A percentile compares a stretch with the other conserved stretches of the same genome.
phyloP scores from a whole-genome alignment of 1,140 invertebrate species.

The silkworm (Bombyx mori) region ASM3026992v2 NC_085129.1:21382001-21382500 shows the following conservation, averaged over 20 bases:
- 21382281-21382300: constrained; percentile 52
- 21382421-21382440: constrained; percentile 58
- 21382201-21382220: constrained; percentile 49
- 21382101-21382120: constrained; percentile 58
- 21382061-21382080: constrained; percentile 51
- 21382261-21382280: constrained; percentile 54
- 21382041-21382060: constrained; percentile 59
- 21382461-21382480: constrained; percentile 54
- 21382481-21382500: constrained; percentile 60
- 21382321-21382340: constrained; percentile 59
- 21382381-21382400: constrained; percentile 23
- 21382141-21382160: constrained; percentile 60
- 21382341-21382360: constrained; percentile 63
- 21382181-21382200: constrained; percentile 58
- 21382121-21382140: constrained; percentile 60
- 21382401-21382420: constrained; percentile 48
- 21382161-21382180: constrained; percentile 56
- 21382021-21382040: constrained; percentile 59
- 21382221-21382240: constrained; percentile 51
- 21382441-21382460: constrained; percentile 55
- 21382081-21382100: constrained; percentile 51
- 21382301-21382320: constrained; percentile 54
- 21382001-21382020: constrained; percentile 49
- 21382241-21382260: constrained; percentile 55
- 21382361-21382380: constrained; percentile 23